phyloP scores from a whole-genome alignment of 2,113 vertebrate genomes.

The Colistium nudipinnis region DNA sequence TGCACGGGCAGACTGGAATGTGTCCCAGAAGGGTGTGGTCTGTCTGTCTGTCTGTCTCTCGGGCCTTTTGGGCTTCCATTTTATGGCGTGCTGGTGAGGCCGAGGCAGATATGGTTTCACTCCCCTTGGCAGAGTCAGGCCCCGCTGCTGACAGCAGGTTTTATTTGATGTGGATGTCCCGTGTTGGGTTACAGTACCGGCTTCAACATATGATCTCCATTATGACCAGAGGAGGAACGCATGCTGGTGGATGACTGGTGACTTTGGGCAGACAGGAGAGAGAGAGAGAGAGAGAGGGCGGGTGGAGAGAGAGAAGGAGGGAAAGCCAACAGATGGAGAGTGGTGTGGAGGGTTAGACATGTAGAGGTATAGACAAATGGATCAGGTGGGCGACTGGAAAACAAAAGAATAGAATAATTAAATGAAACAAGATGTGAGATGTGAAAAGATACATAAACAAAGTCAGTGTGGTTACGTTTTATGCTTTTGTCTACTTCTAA shows the following conservation, averaged over 20 bases:
- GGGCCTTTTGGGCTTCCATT: slow-evolving; percentile 61
- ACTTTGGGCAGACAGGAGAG: slow-evolving; percentile 62
- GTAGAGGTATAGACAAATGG: slow-evolving; percentile 21
- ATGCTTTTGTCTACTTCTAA: neutral
- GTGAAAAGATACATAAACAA: neutral
- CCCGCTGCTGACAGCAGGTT: slow-evolving; percentile 77
- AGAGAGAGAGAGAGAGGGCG: slow-evolving; percentile 43
- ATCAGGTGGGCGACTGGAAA: slow-evolving; percentile 35
- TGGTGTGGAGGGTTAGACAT: too few species aligned
- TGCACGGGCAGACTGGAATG: slow-evolving; percentile 52
- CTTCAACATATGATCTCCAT: slow-evolving; percentile 84
- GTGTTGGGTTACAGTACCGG: slow-evolving; percentile 78
- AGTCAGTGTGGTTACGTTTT: slow-evolving; percentile 6
- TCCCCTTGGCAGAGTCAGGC: slow-evolving; percentile 68
- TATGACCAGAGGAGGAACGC: slow-evolving; percentile 75
- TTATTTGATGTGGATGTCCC: slow-evolving; percentile 82
- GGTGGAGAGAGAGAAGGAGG: slow-evolving; percentile 30
- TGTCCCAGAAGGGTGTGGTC: slow-evolving; percentile 55
- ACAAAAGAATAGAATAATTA: slow-evolving; percentile 4
- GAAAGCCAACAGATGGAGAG: slow-evolving; percentile 59
- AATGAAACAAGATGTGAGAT: neutral
- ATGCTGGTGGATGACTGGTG: slow-evolving; percentile 73
- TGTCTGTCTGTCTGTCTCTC: slow-evolving; percentile 32
- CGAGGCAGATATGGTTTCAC: slow-evolving; percentile 76
- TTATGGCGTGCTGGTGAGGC: slow-evolving; percentile 74